Conservation (phyloP, 2,888 invertebrate species). For the Choristoneura rosaceana region DNA sequence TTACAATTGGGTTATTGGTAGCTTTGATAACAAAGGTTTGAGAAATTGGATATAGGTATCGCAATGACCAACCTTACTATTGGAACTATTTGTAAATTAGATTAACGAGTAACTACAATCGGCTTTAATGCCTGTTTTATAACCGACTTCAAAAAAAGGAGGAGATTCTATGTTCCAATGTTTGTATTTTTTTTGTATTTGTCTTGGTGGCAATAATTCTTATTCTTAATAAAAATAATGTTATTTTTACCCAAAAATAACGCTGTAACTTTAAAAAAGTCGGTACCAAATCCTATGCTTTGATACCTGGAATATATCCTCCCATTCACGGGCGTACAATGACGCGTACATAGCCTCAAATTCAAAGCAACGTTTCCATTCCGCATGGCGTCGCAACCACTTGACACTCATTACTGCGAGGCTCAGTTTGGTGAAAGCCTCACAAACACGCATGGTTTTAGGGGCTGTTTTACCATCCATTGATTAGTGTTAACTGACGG, state of each 20-base stretch:
- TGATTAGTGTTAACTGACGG: no score
- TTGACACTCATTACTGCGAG: conserved; percentile 48
- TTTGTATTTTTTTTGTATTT: no score
- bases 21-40: conserved; percentile 10
- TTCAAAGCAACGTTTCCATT: conserved; percentile 37
- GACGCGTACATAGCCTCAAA: conserved; percentile 34
- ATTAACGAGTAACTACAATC: no score
- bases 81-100: neutral
- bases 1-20: conserved; percentile 19
- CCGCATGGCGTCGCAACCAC: conserved; percentile 42
- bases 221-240: no score
- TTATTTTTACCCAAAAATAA: no score
- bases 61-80: neutral
- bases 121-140: no score
- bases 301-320: neutral
- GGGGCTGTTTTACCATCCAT: no score
- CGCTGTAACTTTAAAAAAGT: no score
- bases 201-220: no score
- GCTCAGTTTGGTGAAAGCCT: conserved; percentile 42
- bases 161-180: no score
- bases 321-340: conserved; percentile 8
- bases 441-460: conserved; percentile 43
- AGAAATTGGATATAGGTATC: neutral
- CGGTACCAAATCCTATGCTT: neutral
- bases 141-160: no score